Evolutionary conservation across 2,797 vertebrate species (phyloP).

Genomic region (Geotrypetes seraphini): DNA sequence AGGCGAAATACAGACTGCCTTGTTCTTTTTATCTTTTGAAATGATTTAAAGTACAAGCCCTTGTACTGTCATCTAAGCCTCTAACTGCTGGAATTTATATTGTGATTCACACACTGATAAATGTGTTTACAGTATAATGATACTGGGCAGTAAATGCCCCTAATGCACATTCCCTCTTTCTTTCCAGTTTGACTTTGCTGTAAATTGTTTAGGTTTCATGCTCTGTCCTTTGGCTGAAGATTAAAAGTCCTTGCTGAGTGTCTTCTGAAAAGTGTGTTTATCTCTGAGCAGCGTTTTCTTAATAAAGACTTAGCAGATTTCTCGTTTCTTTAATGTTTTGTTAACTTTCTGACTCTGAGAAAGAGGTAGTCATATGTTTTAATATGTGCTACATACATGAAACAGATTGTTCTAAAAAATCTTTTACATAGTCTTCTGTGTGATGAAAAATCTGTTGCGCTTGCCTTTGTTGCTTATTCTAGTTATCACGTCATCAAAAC

Average conservation of each 20-base stretch:
- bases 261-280: constrained; percentile 27
- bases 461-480: no score
- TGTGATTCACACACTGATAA: constrained; percentile 18
- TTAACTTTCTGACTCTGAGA: constrained; percentile 3
- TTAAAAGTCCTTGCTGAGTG: constrained; percentile 23
- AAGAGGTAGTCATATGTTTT: not conserved
- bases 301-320: constrained; percentile 20
- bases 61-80: not conserved
- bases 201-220: constrained; percentile 28
- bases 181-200: constrained; percentile 20
- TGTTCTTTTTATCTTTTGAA: constrained; percentile 17
- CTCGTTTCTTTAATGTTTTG: constrained; percentile 18
- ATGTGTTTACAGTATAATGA: constrained; percentile 14
- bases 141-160: constrained; percentile 12
- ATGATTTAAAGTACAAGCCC: constrained; percentile 5
- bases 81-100: constrained; percentile 19
- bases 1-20: constrained; percentile 21
- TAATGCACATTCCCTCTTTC: constrained; percentile 3
- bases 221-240: constrained; percentile 21
- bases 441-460: constrained; percentile 2
- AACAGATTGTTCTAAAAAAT: constrained; percentile 9
- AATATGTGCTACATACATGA: constrained; percentile 13
- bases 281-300: constrained; percentile 19
- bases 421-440: not conserved
- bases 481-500: constrained; percentile 1